Percentiles rank a stretch among this genome's conserved stretches.
phyloP scores from a whole-genome alignment of 2,888 invertebrate genomes.

The Conchocele bisecta region DNA sequence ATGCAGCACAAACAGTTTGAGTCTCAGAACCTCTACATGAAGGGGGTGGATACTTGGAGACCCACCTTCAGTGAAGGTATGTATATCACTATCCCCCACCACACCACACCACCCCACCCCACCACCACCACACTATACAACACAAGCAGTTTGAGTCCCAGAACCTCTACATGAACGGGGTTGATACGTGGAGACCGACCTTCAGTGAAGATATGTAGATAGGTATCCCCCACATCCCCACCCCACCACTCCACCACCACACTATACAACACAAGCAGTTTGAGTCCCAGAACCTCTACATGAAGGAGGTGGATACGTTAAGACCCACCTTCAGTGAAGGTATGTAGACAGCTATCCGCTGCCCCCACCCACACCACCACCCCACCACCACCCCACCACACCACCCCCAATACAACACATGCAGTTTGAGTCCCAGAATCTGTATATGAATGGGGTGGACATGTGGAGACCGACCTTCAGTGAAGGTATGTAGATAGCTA shows the following conservation, averaged over 20 bases:
- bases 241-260: too few species aligned
- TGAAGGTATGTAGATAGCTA: too few species aligned
- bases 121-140: too few species aligned
- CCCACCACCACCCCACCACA: too few species aligned
- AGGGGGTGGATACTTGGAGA: conserved; percentile 73
- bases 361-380: too few species aligned
- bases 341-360: too few species aligned
- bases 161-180: conserved; percentile 74
- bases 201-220: conserved; percentile 78
- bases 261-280: conserved; percentile 76
- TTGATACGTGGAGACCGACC: conserved; percentile 75
- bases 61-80: conserved; percentile 78
- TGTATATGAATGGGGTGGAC: conserved; percentile 74
- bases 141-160: conserved; percentile 77
- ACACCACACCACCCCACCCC: too few species aligned
- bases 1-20: conserved; percentile 74
- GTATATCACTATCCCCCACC: too few species aligned
- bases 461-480: conserved; percentile 78
- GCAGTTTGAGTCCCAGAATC: too few species aligned
- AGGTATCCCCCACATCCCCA: too few species aligned
- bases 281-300: conserved; percentile 74
- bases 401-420: too few species aligned
- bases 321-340: conserved; percentile 78
- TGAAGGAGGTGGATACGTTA: conserved; percentile 73
- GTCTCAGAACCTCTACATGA: conserved; percentile 77